Evolutionary conservation across 1,140 invertebrate species (phyloP).

Genomic region (Drosophila ananassae): DNA sequence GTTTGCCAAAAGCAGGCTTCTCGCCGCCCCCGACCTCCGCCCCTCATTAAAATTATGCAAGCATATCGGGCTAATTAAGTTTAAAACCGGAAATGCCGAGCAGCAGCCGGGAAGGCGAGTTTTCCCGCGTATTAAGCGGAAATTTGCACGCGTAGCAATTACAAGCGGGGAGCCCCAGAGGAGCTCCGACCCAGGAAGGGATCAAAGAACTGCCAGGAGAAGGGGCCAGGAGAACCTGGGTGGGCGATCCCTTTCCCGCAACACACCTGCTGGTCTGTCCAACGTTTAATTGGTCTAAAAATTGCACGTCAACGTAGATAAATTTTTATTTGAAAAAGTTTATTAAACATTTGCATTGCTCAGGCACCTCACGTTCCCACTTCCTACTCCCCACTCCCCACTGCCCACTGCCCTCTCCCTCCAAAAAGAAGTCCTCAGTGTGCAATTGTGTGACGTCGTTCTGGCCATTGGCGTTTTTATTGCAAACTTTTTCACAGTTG

Average conservation of each 20-base stretch:
- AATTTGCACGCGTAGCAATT: slow-evolving; percentile 58
- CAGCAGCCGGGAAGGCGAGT: slow-evolving; percentile 21
- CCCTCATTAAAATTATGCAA: slow-evolving; percentile 43
- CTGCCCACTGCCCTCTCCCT: background rate
- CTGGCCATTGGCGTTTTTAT: slow-evolving; percentile 75
- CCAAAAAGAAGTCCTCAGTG: background rate
- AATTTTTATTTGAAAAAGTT: slow-evolving; percentile 83
- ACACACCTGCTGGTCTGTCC: background rate
- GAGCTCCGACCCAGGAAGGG: slow-evolving; percentile 6
- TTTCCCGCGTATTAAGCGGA: slow-evolving; percentile 44
- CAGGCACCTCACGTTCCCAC: slow-evolving; percentile 62
- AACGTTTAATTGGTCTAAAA: slow-evolving; percentile 76
- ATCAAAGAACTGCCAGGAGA: slow-evolving; percentile 14
- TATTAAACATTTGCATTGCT: slow-evolving; percentile 78
- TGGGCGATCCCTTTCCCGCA: slow-evolving; percentile 8
- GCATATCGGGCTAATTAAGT: slow-evolving; percentile 73
- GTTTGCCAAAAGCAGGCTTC: slow-evolving; percentile 55
- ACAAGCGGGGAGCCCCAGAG: slow-evolving; percentile 14
- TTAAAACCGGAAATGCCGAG: slow-evolving; percentile 57
- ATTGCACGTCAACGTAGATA: slow-evolving; percentile 80
- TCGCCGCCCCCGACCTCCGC: background rate
- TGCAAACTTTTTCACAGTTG: slow-evolving; percentile 71
- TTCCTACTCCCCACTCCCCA: no score
- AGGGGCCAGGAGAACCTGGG: slow-evolving; percentile 13
- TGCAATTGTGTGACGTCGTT: slow-evolving; percentile 54